phyloP scores from a whole-genome alignment of 2,888 invertebrate species.

The Pyrocoelia pectoralis region DNA sequence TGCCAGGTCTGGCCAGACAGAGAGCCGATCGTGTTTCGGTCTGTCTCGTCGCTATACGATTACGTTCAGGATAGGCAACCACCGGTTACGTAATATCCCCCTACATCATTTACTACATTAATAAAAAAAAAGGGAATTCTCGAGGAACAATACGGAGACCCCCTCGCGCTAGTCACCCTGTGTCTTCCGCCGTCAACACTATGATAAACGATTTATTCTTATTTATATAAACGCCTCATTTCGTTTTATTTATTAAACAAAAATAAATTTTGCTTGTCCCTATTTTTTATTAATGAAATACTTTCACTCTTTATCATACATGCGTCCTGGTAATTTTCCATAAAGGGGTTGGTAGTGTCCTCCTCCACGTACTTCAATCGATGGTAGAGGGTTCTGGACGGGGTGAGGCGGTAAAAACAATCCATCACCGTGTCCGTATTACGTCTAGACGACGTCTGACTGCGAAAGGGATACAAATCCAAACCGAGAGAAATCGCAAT shows the following conservation, averaged over 20 bases:
- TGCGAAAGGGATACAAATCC: too few relatives aligned
- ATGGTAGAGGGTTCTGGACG: constrained; percentile 31
- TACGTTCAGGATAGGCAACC: constrained; percentile 50
- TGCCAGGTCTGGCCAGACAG: constrained; percentile 53
- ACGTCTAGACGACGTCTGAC: constrained; percentile 43
- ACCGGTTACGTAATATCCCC: constrained; percentile 54
- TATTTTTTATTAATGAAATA: background rate
- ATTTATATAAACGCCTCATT: background rate
- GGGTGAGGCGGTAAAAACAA: constrained; percentile 39
- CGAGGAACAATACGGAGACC: constrained; percentile 17
- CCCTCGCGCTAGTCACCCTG: constrained; percentile 14
- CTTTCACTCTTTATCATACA: background rate
- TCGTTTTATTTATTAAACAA: background rate
- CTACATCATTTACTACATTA: constrained; percentile 51
- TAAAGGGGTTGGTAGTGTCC: constrained; percentile 24
- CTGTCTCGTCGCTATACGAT: constrained; percentile 48
- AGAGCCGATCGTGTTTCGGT: constrained; percentile 52
- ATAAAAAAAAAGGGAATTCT: constrained; percentile 21
- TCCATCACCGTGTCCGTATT: constrained; percentile 38
- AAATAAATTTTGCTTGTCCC: background rate
- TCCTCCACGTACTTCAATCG: constrained; percentile 37
- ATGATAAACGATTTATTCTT: background rate
- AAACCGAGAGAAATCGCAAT: background rate
- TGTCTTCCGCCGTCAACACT: background rate
- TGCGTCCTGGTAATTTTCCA: constrained; percentile 27